phyloP scores from a whole-genome alignment of 2,888 invertebrate genomes.

The Synanthedon andrenaeformis region DNA sequence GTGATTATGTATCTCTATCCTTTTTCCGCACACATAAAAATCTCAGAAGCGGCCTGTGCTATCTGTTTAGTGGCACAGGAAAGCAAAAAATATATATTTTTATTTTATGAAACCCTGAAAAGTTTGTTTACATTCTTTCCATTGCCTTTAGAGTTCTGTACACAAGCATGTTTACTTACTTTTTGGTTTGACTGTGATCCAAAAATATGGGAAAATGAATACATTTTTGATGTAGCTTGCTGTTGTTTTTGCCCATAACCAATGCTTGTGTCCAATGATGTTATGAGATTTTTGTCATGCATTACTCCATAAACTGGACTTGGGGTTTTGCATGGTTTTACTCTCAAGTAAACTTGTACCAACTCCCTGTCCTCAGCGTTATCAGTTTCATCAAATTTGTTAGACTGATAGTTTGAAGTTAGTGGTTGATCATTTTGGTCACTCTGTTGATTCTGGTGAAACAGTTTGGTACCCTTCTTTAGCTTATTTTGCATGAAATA shows the following conservation, averaged over 20 bases:
- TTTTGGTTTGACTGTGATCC: conserved; percentile 39
- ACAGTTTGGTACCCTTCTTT: conserved; percentile 42
- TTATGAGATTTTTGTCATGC: conserved; percentile 45
- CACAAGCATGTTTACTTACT: conserved; percentile 24
- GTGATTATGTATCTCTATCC: too few species aligned
- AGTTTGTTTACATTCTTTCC: too few species aligned
- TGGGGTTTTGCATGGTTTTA: conserved; percentile 52
- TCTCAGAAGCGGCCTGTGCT: too few species aligned
- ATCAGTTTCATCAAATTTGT: too few species aligned
- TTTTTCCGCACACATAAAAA: too few species aligned
- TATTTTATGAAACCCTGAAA: too few species aligned
- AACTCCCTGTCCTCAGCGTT: conserved; percentile 39
- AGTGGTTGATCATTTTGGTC: too few species aligned
- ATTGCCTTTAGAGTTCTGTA: too few species aligned
- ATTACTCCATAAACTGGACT: conserved; percentile 48
- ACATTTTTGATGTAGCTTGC: conserved; percentile 59
- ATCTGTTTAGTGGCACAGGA: too few species aligned
- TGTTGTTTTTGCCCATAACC: conserved; percentile 53
- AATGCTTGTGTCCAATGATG: conserved; percentile 46
- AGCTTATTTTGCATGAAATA: conserved; percentile 59
- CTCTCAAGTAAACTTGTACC: conserved; percentile 65
- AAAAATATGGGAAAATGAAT: conserved; percentile 57
- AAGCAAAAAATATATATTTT: too few species aligned
- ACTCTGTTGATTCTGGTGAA: too few species aligned
- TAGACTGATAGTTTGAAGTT: too few species aligned